Conservation (phyloP, 2,113 vertebrate genomes). For the Rutilus rutilus region DNA sequence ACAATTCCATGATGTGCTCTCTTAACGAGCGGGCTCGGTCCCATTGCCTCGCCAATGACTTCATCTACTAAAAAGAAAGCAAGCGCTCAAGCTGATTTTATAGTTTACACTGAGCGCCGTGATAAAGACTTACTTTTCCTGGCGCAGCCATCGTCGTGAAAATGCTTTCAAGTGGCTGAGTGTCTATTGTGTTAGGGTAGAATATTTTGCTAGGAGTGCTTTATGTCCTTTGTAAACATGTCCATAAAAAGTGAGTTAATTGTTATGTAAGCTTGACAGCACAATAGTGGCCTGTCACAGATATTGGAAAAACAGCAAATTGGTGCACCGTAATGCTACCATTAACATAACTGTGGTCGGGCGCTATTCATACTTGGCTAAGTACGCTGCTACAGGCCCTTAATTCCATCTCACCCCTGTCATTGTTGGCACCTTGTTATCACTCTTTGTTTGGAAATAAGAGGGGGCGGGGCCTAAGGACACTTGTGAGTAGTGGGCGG, state of each 20-base stretch:
- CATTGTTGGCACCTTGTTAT: background rate
- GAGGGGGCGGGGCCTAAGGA: background rate
- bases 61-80: constrained; percentile 45
- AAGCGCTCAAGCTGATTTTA: background rate
- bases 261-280: constrained; percentile 16
- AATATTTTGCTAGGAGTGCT: background rate
- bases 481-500: background rate
- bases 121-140: constrained; percentile 18
- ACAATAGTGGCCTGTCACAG: constrained; percentile 45
- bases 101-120: background rate
- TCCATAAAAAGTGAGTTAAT: constrained; percentile 46
- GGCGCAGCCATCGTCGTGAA: background rate
- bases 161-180: constrained; percentile 21
- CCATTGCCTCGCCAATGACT: constrained; percentile 33
- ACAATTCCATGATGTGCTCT: constrained; percentile 50
- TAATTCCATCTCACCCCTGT: constrained; percentile 4
- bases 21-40: constrained; percentile 44
- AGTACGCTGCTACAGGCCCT: background rate
- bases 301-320: constrained; percentile 21
- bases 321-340: constrained; percentile 18
- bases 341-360: constrained; percentile 37
- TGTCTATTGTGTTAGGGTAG: constrained; percentile 32
- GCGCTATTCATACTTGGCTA: constrained; percentile 8
- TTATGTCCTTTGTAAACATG: constrained; percentile 47
- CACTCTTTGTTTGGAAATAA: constrained; percentile 7